Base-by-base conservation (phyloP, 2,113 vertebrate genomes). In the Eubucco bourcierii region DNA sequence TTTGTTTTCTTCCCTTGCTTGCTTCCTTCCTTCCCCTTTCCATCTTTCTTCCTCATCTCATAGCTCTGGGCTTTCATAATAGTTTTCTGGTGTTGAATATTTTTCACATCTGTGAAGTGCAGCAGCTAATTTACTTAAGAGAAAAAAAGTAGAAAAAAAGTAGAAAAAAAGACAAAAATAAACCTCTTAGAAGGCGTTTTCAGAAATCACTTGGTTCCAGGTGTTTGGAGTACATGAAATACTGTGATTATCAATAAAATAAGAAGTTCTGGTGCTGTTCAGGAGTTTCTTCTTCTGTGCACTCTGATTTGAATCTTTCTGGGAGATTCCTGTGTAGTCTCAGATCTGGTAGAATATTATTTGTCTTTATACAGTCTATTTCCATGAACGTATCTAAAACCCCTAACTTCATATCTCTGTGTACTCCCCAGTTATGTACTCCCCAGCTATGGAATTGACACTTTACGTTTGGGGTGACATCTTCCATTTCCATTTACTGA, bases 1-100 rank as follows among this genome's bases (percentile, higher is more conserved):
- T 2, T 39, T 52, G 7, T 2, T 39, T 52, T 37, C 34, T 4
- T 0, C 1, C 5, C 0, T 7, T 2, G 2, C 4, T 76, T 82
- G 1, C 34, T 80, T 80, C 63, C 10, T 12, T 52, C 52, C 10
- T 1, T 52, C 21, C 50, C 50, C 4, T 7, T 83, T 65, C 18
- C 87, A 9, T 8, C 16, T 65, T 72, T 56, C 6, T 86, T 34
- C 1, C 4, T 2, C 3, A 1, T 1, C 11, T 50, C 7, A 4
- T 3, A 28, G 1, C 5, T 75, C 34, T 78, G 2, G 8, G 25
- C 17, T 84, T 89, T 79, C 27, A 37, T 24, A 15, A 25, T 28
- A n/a, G 2, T 15, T 71, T 60, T 59, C 21, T 68, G 4, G 0
- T 63, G 88, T 68, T 59, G 2, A 68, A 27, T 76, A 59, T 46